Base-by-base conservation (phyloP, 2,113 vertebrate species). In the Monopterus albus region DNA sequence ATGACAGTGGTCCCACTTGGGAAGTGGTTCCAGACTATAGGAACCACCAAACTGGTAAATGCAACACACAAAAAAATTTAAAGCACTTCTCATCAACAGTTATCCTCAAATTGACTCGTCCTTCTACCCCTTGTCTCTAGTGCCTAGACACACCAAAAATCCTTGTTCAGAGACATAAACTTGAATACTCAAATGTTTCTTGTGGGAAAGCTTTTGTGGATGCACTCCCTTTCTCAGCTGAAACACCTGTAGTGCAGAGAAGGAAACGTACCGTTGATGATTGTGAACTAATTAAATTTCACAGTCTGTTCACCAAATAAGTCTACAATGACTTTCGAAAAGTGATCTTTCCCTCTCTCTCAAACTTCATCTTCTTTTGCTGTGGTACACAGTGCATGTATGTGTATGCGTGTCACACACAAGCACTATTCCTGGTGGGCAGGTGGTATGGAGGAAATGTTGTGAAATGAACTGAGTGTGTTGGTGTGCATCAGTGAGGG, bases 221-320 rank as follows among this genome's bases (percentile, higher is more conserved):
- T 82, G 83, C 62, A 74, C 62, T 83, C 87, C 79, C 80, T 51
- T 60, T 79, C 83, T 80, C 45, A 45, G 62, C 71, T 83, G 42
- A 61, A 86, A 66, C 79, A 84, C 79, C 79, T 52, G 69, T 31
- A 38, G 85, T 73, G 71, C 47, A 31, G 63, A 59, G 71, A 82
- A 66, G 82, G 75, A 90, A 88, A 74, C 18, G 31, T 63, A 77
- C 72, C 43, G 18, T 72, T n/a, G 42, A 83, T 79, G 76, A 76
- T 35, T 45, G 66, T 35, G 64, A 68, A 74, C 80, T 88, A 84
- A 89, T 92, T 88, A 75, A 59, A 88, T 86, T 86, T 79, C 82
- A 81, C 84, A 87, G 87, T 59, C 85, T 84, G 72, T 78, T 88
- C 72, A 52, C 72, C 33, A 78, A 83, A 64, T 51, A 64, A 21